Evolutionary conservation across 1,140 invertebrate genomes (phyloP).

Genomic region (Melitaea cinxia): DNA sequence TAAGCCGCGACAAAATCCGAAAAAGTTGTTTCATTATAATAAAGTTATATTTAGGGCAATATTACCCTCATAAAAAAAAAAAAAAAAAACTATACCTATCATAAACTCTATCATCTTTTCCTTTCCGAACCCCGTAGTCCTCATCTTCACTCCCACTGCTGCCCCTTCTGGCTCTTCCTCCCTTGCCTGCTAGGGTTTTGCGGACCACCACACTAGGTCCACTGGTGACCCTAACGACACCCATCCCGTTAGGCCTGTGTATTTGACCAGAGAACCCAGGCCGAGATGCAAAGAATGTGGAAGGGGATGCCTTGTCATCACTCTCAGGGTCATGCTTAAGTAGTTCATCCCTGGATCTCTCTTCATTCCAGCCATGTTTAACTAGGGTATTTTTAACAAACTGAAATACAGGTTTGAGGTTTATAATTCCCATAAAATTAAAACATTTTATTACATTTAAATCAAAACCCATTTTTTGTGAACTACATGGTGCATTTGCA

Average conservation of each 20-base stretch:
- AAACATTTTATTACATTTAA: no score
- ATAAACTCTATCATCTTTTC: conserved; percentile 74
- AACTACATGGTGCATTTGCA: no score
- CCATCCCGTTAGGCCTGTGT: conserved; percentile 48
- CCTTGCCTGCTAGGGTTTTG: conserved; percentile 50
- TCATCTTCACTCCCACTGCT: conserved; percentile 76
- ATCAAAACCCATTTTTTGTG: no score
- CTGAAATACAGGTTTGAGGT: conserved; percentile 63
- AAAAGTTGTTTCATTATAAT: no score
- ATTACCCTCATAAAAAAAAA: no score
- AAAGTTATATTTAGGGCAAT: no score
- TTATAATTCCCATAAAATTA: neutral
- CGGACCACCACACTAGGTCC: conserved; percentile 38
- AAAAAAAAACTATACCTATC: conserved; percentile 56
- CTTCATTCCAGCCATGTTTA: conserved; percentile 78
- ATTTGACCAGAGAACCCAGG: conserved; percentile 52
- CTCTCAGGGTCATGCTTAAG: conserved; percentile 74
- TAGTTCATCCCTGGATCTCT: conserved; percentile 73
- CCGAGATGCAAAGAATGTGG: conserved; percentile 38
- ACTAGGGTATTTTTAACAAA: conserved; percentile 71
- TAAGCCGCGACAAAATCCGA: no score
- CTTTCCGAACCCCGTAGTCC: conserved; percentile 72
- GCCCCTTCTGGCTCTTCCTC: conserved; percentile 56
- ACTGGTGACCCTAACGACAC: conserved; percentile 57
- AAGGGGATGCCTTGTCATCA: conserved; percentile 51